Conservation (phyloP, 2,888 invertebrate genomes). For the Eurois occulta region DNA sequence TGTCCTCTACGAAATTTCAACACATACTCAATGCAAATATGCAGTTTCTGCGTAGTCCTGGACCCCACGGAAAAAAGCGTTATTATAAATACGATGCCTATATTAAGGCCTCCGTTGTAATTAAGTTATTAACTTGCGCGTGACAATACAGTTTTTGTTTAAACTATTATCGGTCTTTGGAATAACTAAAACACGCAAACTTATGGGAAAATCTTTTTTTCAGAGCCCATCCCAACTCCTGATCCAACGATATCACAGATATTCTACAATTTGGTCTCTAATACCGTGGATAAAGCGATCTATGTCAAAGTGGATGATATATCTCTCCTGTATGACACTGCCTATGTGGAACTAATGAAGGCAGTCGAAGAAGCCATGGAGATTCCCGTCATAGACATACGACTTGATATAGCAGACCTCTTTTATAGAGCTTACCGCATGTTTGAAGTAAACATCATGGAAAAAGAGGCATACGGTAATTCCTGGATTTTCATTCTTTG, state of each 20-base stretch:
- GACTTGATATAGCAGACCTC: constrained; percentile 78
- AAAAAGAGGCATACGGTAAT: constrained; percentile 81
- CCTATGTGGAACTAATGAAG: constrained; percentile 81
- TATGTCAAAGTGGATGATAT: constrained; percentile 77
- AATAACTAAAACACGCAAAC: not conserved
- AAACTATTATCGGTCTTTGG: not conserved
- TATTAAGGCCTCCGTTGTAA: not conserved
- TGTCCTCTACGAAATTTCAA: not conserved
- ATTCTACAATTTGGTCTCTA: constrained; percentile 76
- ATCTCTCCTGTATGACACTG: constrained; percentile 80
- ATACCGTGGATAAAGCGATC: constrained; percentile 83
- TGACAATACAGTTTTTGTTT: not conserved
- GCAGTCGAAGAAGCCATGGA: constrained; percentile 86
- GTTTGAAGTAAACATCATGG: constrained; percentile 80
- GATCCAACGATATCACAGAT: constrained; percentile 80
- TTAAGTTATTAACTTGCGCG: not conserved
- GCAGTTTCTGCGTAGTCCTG: not conserved
- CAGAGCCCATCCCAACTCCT: constrained; percentile 81
- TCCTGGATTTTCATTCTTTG: not conserved
- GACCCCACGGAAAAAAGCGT: not conserved
- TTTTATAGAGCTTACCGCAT: constrained; percentile 76
- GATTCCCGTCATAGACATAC: constrained; percentile 81
- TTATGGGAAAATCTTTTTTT: not conserved
- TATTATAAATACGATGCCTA: not conserved
- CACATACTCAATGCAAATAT: not conserved